Evolutionary conservation across 1,140 invertebrate species (phyloP).

Genomic region (Pogonomyrmex barbatus): DNA sequence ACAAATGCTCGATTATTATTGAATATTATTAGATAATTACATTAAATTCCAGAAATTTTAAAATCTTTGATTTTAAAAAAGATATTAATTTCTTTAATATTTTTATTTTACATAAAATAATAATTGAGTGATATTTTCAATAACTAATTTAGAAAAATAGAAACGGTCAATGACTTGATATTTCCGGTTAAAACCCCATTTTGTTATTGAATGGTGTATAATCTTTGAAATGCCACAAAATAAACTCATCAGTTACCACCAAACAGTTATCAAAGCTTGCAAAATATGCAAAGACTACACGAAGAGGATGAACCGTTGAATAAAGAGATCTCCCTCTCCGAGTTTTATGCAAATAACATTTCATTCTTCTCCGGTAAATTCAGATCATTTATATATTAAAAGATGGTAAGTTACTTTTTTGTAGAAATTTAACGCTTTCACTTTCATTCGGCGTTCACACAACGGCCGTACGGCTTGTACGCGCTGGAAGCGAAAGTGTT

Average conservation of each 20-base stretch:
- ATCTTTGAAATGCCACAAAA: neutral
- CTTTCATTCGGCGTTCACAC: conserved; percentile 20
- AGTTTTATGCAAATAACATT: conserved; percentile 41
- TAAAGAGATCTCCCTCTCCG: conserved; percentile 1
- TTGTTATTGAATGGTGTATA: neutral
- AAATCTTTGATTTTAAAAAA: too few relatives aligned
- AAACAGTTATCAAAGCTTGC: neutral
- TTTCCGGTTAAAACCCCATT: neutral
- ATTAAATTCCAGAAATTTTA: too few relatives aligned
- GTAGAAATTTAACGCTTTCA: conserved; percentile 49
- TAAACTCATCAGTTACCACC: conserved; percentile 22
- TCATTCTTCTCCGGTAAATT: conserved; percentile 14
- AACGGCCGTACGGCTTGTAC: neutral
- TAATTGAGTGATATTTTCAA: too few relatives aligned
- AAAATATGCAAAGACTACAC: neutral
- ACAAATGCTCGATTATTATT: too few relatives aligned
- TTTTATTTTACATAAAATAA: too few relatives aligned
- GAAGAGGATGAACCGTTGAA: neutral
- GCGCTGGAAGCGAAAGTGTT: conserved; percentile 44
- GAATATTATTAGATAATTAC: too few relatives aligned
- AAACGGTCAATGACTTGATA: neutral
- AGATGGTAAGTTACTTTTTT: conserved; percentile 43
- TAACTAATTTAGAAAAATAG: too few relatives aligned
- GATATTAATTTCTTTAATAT: too few relatives aligned
- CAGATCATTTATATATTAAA: conserved; percentile 32